A percentile compares a stretch with the other conserved stretches of the same genome.
Conservation (phyloP, 2,797 vertebrate genomes). For the Falco concolor region DNA sequence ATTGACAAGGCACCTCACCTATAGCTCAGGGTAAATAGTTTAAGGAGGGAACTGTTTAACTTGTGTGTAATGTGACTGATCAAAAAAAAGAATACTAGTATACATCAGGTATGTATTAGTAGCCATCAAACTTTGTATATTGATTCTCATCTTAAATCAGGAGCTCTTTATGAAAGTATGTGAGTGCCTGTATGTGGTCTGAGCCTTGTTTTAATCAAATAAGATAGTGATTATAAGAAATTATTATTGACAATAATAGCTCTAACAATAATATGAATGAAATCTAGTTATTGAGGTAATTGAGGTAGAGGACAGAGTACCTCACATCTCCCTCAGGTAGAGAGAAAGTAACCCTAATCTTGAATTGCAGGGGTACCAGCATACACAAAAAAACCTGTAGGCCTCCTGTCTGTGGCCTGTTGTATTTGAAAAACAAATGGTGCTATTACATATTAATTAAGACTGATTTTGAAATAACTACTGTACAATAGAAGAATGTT, state of each 20-base stretch:
- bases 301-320: background rate
- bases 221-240: background rate
- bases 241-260: background rate
- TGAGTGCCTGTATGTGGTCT: background rate
- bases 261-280: background rate
- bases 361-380: background rate
- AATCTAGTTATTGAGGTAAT: background rate
- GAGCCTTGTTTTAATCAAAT: background rate
- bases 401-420: background rate
- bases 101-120: background rate
- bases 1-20: fast-evolving
- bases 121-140: background rate
- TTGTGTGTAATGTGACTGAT: background rate
- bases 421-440: background rate
- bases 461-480: background rate
- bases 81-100: background rate
- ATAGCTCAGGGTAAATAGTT: background rate
- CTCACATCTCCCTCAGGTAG: background rate
- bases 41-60: background rate
- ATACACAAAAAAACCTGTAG: background rate
- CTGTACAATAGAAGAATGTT: background rate
- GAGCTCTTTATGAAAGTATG: background rate
- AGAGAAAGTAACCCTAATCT: background rate
- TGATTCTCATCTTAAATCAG: background rate
- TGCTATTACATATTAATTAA: background rate